Base-by-base conservation (phyloP, 2,888 invertebrate species). In the Tholera decimalis region DNA sequence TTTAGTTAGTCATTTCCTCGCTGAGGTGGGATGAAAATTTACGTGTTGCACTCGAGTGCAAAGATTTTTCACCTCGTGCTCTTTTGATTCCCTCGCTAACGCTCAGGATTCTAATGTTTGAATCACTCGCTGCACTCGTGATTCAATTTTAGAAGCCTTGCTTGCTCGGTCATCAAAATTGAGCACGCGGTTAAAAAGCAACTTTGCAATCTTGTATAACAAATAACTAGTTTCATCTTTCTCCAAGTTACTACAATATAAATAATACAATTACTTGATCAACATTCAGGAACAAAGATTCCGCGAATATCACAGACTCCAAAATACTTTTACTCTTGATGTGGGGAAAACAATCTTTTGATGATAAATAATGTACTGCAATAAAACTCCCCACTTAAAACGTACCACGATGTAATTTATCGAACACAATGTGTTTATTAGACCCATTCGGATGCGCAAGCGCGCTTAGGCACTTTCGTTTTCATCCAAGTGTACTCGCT, bases 391-490 rank as follows among this genome's bases (percentile, higher is more conserved):
- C 33, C 24, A 53, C 28, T 46, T 51, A n/a, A 7, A 55, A 51
- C 50, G 18, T 28, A 43, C 18, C n/a, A 35, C 58, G 44, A 61
- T 56, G 56, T 64, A 74, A 64, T 65, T 46, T 56, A 79, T 79
- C 56, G 73, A 62, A 74, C 67, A 67, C 64, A 72, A 65, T 67
- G 70, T 77, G 63, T 69, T 64, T 63, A 55, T 55, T 68, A 64
- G 68, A 64, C 55, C 73, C 75, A 65, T 82, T 82, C 66, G 71
- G 75, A 82, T 82, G 83, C 80, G 80, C 77, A 70, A 41, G 68
- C 79, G 63, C 71, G 72, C 51, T n/a, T 62, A 64, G 56, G 60
- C 62, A 80, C 83, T 82, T 82, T 81, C 83, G 74, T 77, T 81
- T 82, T 77, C 68, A 69, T 70, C 58, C 63, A 57, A 65, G 60